Conservation (phyloP, 2,888 invertebrate genomes). For the Scaptomyza polygonia region DNA sequence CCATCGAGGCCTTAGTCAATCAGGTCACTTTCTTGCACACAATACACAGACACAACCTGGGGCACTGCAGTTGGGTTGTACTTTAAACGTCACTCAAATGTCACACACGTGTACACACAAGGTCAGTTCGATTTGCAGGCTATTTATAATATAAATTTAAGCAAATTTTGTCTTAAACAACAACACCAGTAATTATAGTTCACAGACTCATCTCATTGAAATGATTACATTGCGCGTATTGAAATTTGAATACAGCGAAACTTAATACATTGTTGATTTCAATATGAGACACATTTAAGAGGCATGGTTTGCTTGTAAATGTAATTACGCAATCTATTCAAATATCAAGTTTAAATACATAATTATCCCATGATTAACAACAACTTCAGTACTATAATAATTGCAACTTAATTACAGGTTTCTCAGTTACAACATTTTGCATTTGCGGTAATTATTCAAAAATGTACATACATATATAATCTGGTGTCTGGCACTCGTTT, state of each 20-base stretch:
- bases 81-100: slow-evolving; percentile 24
- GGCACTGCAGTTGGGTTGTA: slow-evolving; percentile 8
- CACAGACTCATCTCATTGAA: neutral
- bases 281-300: neutral
- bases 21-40: slow-evolving; percentile 42
- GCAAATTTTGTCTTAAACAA: neutral
- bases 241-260: neutral
- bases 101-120: neutral
- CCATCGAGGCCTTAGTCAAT: slow-evolving; percentile 27
- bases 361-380: neutral
- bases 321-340: too few relatives aligned
- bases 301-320: neutral
- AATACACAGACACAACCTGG: slow-evolving; percentile 3
- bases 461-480: neutral
- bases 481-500: neutral
- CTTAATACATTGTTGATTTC: neutral
- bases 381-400: neutral
- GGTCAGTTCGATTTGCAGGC: slow-evolving; percentile 1
- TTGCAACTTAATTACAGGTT: neutral
- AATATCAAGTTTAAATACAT: too few relatives aligned
- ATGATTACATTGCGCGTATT: neutral
- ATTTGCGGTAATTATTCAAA: neutral
- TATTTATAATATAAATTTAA: slow-evolving; percentile 2
- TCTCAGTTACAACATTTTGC: neutral
- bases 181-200: slow-evolving; percentile 12